phyloP scores from a whole-genome alignment of 2,888 invertebrate genomes.

The Clostera curtula region DNA sequence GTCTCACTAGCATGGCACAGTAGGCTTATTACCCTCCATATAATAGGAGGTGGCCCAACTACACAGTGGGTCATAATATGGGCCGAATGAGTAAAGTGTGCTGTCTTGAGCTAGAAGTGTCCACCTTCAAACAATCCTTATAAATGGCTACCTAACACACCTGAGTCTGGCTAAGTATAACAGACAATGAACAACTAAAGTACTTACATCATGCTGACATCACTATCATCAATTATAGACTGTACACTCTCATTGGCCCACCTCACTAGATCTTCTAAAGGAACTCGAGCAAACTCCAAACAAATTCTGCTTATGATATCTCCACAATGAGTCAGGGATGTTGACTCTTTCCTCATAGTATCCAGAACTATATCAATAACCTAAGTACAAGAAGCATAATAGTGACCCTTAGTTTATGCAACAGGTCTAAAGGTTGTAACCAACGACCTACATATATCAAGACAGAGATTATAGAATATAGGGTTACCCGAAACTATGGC shows the following conservation, averaged over 20 bases:
- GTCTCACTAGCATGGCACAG: too few relatives aligned
- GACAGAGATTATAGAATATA: not conserved
- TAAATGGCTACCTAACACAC: not conserved
- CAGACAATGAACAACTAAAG: not conserved
- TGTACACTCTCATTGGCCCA: slow-evolving; percentile 60
- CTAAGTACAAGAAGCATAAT: slow-evolving; percentile 25
- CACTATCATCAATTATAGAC: slow-evolving; percentile 54
- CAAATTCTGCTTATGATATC: slow-evolving; percentile 51
- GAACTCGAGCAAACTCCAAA: slow-evolving; percentile 45
- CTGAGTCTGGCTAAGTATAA: not conserved
- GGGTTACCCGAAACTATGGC: too few relatives aligned
- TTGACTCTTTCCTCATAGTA: slow-evolving; percentile 46
- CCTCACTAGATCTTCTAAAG: slow-evolving; percentile 38
- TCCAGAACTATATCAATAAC: slow-evolving; percentile 43
- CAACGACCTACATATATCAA: slow-evolving; percentile 11
- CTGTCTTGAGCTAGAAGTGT: too few relatives aligned
- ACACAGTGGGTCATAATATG: too few relatives aligned
- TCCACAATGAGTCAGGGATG: slow-evolving; percentile 52
- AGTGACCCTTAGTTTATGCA: not conserved
- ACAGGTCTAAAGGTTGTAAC: not conserved
- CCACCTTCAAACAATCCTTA: too few relatives aligned
- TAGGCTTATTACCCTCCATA: too few relatives aligned
- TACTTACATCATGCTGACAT: slow-evolving; percentile 64
- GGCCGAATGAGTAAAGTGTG: too few relatives aligned
- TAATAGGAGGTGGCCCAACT: too few relatives aligned